A percentile compares a stretch with the other conserved stretches of the same genome.
Evolutionary conservation across 2,888 invertebrate species (phyloP).

Genomic region (Ormyrus labotus): DNA sequence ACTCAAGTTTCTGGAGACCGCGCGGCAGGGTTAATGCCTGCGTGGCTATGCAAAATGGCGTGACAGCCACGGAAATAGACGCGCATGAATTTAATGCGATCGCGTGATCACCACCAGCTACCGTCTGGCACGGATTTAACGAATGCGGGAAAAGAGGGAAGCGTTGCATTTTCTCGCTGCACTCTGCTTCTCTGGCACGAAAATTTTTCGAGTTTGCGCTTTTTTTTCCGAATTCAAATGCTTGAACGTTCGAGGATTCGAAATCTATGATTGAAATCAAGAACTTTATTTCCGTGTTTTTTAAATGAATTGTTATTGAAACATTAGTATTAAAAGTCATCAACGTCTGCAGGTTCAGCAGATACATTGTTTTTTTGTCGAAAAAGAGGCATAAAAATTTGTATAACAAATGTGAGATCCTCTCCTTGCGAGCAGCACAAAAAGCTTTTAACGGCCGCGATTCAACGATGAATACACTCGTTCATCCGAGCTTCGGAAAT

Average conservation of each 20-base stretch:
- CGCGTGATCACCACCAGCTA: slow-evolving; percentile 69
- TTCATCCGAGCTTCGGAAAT: background rate
- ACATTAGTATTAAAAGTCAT: too few species aligned
- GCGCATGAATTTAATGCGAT: slow-evolving; percentile 69
- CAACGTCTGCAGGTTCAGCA: too few species aligned
- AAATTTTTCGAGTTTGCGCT: too few species aligned
- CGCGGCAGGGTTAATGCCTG: slow-evolving; percentile 68
- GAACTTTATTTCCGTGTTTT: too few species aligned
- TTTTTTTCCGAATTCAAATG: too few species aligned
- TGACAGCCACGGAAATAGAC: slow-evolving; percentile 72
- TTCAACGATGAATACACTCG: background rate
- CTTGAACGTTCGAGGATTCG: too few species aligned
- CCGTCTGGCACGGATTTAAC: slow-evolving; percentile 68
- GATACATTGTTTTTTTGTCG: too few species aligned
- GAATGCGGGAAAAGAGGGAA: slow-evolving; percentile 51
- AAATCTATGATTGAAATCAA: too few species aligned
- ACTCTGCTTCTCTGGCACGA: background rate
- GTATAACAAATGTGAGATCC: too few species aligned
- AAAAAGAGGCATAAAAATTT: too few species aligned
- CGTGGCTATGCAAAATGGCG: slow-evolving; percentile 71
- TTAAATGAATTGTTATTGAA: too few species aligned
- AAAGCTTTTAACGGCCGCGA: slow-evolving; percentile 22
- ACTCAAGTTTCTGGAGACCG: slow-evolving; percentile 40
- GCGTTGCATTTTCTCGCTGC: slow-evolving; percentile 14
- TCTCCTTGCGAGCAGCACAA: background rate